Evolutionary conservation across 2,113 vertebrate genomes (phyloP), one percentile per base, ranked within the genome.

Genomic region (Erythrocercus mccallii): DNA sequence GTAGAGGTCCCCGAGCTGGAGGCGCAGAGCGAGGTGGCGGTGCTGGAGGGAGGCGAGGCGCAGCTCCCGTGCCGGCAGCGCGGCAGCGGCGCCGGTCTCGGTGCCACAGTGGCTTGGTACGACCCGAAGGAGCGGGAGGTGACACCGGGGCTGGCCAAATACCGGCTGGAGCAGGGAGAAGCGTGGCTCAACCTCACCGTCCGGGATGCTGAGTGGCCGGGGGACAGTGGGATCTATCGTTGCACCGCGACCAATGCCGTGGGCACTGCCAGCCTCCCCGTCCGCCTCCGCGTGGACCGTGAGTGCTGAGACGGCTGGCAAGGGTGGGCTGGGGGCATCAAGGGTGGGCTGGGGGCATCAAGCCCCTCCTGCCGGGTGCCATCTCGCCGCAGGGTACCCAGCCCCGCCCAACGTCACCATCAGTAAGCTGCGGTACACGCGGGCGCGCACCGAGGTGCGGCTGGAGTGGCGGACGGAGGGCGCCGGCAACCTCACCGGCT

Each of bases 361-460:
- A 4, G 5, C n/a, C 22, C 7, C 3, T 50, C 38, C 54, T 69
- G 44, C 33, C 25, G 7, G 45, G 12, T 11, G 4, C 53, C 33
- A 2, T 51, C 33, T 50, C 45, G 1, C 88, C 24, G 14, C 94
- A 99, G 99, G 98, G 31, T 97, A 99, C 90, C 99, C 99, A 0
- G 97, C 98, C 54, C 99, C 99, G 2, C 99, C 99, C 54, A 99
- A 99, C 0, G 98, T 98, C 40, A 99, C 98, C 72, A 98, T 99
- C 94, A 97, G 97, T 96, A 98, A 80, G 83, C 94, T 97, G 80
- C 98, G 98, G 88, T 99, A 97, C 73, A 98, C 97, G 21, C 97
- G 93, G 13, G 97, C 97, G 6, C 97, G 98, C 42, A 98, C 97
- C 1, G 98, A 99, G 95, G 99, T 99, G 96, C 98, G 98, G 76